Conservation (phyloP, 2,797 vertebrate species). For the Eulemur coronatus region DNA sequence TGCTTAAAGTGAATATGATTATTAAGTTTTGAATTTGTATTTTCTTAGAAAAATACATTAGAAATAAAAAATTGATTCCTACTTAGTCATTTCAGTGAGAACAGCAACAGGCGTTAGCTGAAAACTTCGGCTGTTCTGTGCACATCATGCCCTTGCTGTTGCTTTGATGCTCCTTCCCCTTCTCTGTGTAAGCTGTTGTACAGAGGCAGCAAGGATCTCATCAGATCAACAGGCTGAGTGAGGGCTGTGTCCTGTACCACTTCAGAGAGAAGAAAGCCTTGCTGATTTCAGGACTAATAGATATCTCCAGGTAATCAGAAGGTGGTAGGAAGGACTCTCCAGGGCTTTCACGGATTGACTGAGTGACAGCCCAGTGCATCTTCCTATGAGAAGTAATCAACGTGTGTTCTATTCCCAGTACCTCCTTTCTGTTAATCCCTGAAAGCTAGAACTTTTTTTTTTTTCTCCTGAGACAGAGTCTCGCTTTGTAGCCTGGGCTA, state of each 20-base stretch:
- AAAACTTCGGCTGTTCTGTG: background rate
- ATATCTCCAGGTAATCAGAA: background rate
- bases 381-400: background rate
- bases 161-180: background rate
- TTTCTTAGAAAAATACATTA: conserved; percentile 11
- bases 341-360: background rate
- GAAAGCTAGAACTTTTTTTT: background rate
- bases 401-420: background rate
- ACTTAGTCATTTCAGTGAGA: background rate
- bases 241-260: background rate
- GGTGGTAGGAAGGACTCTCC: background rate
- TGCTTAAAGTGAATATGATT: conserved; percentile 1
- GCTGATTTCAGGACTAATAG: background rate
- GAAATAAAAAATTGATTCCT: background rate
- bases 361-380: background rate
- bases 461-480: too few relatives aligned
- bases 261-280: background rate
- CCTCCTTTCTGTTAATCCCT: background rate
- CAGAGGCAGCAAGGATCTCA: background rate
- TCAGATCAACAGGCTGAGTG: background rate
- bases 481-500: too few relatives aligned
- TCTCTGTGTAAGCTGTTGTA: background rate
- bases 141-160: background rate
- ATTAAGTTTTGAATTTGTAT: conserved; percentile 10
- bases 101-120: background rate